Percentiles rank a stretch among this genome's conserved stretches.
These are phyloP conservation scores for Oryzias celebensis DNA, from an alignment of 2,113 vertebrate genomes.

Conservation along the genomic window DNA sequence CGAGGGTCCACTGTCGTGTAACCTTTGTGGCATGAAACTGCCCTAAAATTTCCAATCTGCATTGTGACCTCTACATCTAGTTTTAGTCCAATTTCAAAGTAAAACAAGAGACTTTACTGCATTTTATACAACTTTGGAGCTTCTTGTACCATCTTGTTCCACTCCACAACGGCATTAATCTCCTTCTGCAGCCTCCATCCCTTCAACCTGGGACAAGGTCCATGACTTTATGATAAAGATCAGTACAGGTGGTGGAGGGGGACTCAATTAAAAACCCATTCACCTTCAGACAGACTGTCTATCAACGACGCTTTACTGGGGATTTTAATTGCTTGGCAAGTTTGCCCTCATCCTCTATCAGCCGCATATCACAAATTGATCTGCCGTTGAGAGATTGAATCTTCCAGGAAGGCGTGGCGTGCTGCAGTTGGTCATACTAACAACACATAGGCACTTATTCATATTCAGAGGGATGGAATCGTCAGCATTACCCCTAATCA, in stretches of 20 bases:
- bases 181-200: slow-evolving; percentile 20
- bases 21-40: too few species aligned
- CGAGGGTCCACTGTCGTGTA: too few species aligned
- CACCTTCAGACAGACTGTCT: slow-evolving; percentile 65
- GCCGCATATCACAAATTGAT: slow-evolving; percentile 54
- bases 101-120: too few species aligned
- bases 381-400: slow-evolving; percentile 57
- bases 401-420: slow-evolving; percentile 24
- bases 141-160: background rate
- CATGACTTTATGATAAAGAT: slow-evolving; percentile 66
- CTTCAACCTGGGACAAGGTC: slow-evolving; percentile 28
- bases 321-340: slow-evolving; percentile 64
- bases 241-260: slow-evolving; percentile 63
- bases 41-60: too few species aligned
- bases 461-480: slow-evolving; percentile 34
- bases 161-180: slow-evolving; percentile 2
- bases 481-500: slow-evolving; percentile 54
- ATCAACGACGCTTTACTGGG: slow-evolving; percentile 52
- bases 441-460: slow-evolving; percentile 9
- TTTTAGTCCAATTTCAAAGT: too few species aligned
- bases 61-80: too few species aligned
- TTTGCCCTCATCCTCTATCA: slow-evolving; percentile 50
- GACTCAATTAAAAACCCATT: slow-evolving; percentile 77
- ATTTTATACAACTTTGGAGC: too few species aligned
- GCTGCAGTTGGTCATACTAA: slow-evolving; percentile 14